Conservation (phyloP, 2,797 vertebrate species). For the Chromis chromis region DNA sequence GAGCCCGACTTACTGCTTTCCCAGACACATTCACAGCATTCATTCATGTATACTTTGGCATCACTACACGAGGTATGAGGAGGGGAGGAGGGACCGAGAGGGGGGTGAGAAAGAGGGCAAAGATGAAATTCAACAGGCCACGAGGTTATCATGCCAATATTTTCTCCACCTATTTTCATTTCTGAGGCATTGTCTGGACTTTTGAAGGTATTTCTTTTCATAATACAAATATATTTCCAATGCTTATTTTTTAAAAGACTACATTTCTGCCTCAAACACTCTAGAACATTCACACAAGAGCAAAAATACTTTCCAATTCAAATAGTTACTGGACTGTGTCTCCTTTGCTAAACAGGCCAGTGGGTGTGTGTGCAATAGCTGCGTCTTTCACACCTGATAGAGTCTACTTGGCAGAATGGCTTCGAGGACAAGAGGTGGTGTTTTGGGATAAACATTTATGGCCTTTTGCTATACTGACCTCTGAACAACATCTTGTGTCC, state of each 20-base stretch:
- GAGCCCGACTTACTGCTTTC: constrained; percentile 40
- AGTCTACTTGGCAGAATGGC: neutral
- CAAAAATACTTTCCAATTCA: neutral
- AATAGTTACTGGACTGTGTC: neutral
- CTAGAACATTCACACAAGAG: too few species aligned
- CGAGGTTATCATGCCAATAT: neutral
- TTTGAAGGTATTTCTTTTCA: neutral
- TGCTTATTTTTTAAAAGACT: neutral
- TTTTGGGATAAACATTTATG: constrained; percentile 57
- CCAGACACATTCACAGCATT: constrained; percentile 66
- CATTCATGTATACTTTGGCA: constrained; percentile 64
- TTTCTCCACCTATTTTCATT: neutral
- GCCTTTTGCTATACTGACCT: constrained; percentile 15
- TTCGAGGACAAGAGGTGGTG: constrained; percentile 39
- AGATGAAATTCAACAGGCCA: too few species aligned
- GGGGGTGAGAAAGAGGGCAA: neutral
- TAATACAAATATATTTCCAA: too few species aligned
- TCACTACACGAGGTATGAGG: constrained; percentile 1
- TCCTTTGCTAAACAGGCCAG: neutral
- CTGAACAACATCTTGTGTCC: constrained; percentile 19
- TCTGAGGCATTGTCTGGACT: neutral
- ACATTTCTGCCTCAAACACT: too few species aligned
- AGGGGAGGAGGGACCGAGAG: neutral
- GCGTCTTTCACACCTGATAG: constrained; percentile 3
- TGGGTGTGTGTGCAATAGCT: neutral